Percentiles rank a stretch among this genome's conserved stretches.
phyloP scores from a whole-genome alignment of 2,797 vertebrate species.

The Leptodactylus fallax region DNA sequence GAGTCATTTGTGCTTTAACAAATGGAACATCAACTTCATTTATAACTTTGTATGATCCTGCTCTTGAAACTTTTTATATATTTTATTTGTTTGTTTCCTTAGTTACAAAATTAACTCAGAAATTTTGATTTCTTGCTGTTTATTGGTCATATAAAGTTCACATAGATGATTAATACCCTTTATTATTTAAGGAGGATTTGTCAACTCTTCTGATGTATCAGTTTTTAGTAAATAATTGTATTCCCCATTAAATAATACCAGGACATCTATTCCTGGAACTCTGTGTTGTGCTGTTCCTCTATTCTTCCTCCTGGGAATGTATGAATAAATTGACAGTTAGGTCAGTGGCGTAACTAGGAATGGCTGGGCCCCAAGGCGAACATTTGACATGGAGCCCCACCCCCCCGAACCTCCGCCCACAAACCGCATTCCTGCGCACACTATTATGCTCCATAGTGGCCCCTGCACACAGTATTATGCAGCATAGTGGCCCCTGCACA shows the following conservation, averaged over 20 bases:
- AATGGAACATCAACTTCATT: slow-evolving; percentile 58
- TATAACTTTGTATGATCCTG: slow-evolving; percentile 56
- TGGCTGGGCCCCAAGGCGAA: no score
- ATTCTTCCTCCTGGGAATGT: background rate
- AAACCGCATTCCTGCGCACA: no score
- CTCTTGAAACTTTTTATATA: slow-evolving; percentile 59
- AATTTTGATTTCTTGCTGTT: slow-evolving; percentile 44
- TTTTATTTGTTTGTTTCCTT: slow-evolving; percentile 49
- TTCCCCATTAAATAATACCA: background rate
- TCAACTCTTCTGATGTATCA: no score
- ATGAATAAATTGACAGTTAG: background rate
- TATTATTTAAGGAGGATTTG: slow-evolving; percentile 4
- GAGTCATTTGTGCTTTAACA: slow-evolving; percentile 62
- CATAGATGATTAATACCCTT: slow-evolving; percentile 17
- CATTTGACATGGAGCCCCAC: no score
- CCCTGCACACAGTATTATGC: no score
- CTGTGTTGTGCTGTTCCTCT: background rate
- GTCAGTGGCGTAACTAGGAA: no score
- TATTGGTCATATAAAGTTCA: slow-evolving; percentile 52
- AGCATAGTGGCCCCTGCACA: no score
- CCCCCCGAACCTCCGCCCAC: no score
- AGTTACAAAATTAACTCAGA: slow-evolving; percentile 25
- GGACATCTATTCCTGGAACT: background rate
- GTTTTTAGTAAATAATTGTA: background rate
- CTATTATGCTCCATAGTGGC: no score